Evolutionary conservation across 2,113 vertebrate species (phyloP).

Genomic region (Xiphophorus maculatus): DNA sequence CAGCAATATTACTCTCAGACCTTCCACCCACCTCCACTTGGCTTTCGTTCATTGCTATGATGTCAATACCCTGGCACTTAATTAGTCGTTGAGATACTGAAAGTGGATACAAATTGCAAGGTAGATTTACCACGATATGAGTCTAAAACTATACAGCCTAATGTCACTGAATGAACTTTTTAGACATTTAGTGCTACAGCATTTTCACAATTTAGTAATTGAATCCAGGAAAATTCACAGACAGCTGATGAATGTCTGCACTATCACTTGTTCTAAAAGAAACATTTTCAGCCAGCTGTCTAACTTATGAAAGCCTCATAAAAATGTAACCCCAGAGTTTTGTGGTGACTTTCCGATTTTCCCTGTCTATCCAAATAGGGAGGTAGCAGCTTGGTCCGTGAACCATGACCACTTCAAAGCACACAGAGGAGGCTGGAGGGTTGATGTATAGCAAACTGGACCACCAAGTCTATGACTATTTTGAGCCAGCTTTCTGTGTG

Average conservation of each 20-base stretch:
- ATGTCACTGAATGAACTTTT: conserved; percentile 9
- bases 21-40: conserved; percentile 48
- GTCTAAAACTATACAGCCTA: conserved; percentile 23
- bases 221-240: neutral
- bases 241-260: conserved; percentile 26
- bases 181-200: conserved; percentile 7
- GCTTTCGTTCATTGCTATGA: conserved; percentile 58
- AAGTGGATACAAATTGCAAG: conserved; percentile 25
- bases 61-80: conserved; percentile 80
- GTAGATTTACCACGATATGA: conserved; percentile 42
- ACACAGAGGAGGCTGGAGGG: conserved; percentile 67
- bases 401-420: conserved; percentile 79
- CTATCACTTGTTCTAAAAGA: conserved; percentile 32
- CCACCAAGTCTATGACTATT: conserved; percentile 55
- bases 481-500: conserved; percentile 6
- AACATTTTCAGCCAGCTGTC: conserved; percentile 71
- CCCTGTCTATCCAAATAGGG: conserved; percentile 70
- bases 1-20: conserved; percentile 55
- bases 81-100: conserved; percentile 76
- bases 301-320: conserved; percentile 74
- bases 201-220: conserved; percentile 14
- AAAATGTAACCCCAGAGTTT: conserved; percentile 72
- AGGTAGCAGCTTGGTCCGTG: conserved; percentile 68
- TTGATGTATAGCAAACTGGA: conserved; percentile 76
- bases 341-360: conserved; percentile 67